Evolutionary conservation across 2,888 invertebrate genomes (phyloP).

Genomic region (Mythimna albipuncta): DNA sequence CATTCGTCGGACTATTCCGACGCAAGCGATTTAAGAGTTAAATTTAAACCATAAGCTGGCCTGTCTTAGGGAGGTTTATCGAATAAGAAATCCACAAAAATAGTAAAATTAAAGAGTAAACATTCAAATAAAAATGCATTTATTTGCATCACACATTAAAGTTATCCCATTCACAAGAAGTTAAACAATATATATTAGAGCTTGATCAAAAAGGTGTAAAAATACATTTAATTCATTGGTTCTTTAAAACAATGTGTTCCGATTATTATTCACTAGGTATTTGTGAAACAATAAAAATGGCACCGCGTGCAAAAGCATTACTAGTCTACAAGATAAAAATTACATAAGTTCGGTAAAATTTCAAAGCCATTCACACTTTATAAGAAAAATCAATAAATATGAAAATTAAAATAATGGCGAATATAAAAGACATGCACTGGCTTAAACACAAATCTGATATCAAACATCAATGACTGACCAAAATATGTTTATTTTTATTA

Average conservation of each 20-base stretch:
- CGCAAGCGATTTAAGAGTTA: not conserved
- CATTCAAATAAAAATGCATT: constrained; percentile 17
- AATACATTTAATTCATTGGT: constrained; percentile 14
- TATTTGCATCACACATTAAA: not conserved
- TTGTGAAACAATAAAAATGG: constrained; percentile 19
- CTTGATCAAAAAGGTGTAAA: constrained; percentile 22
- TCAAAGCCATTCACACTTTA: constrained; percentile 43
- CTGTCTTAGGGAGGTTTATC: not conserved
- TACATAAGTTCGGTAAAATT: constrained; percentile 46
- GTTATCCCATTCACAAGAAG: constrained; percentile 2
- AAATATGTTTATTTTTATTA: constrained; percentile 45
- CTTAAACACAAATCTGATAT: constrained; percentile 48
- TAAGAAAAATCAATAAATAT: constrained; percentile 56
- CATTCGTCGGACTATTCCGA: too few relatives aligned
- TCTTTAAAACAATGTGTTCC: constrained; percentile 10
- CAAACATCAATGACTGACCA: constrained; percentile 36
- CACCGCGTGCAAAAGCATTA: constrained; percentile 22
- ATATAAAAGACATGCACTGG: constrained; percentile 31
- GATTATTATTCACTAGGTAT: constrained; percentile 14
- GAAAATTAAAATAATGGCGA: constrained; percentile 43
- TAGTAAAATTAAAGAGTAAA: not conserved
- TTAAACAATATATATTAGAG: constrained; percentile 6
- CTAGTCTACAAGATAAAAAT: constrained; percentile 37
- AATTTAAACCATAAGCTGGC: not conserved
- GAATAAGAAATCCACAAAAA: not conserved